phyloP scores from a whole-genome alignment of 2,888 invertebrate genomes.

The Eueremaeus valkanovi region DNA sequence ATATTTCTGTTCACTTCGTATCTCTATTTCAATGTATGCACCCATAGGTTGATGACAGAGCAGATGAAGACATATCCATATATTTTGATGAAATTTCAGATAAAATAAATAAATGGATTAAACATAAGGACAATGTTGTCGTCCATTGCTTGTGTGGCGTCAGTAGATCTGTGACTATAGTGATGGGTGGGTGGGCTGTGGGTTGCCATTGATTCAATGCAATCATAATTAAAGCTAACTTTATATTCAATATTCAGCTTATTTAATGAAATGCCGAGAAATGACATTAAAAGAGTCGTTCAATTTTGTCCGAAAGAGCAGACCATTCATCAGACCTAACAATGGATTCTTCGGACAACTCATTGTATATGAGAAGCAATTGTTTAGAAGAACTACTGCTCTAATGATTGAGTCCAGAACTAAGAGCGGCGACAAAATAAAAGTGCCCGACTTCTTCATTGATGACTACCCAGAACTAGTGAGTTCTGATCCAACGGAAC shows the following conservation, averaged over 20 bases:
- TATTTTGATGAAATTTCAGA: conserved; percentile 15
- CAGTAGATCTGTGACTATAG: background rate
- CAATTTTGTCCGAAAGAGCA: conserved; percentile 65
- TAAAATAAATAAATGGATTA: background rate
- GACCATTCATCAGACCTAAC: conserved; percentile 81
- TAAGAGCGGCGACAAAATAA: conserved; percentile 67
- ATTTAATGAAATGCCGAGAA: conserved; percentile 75
- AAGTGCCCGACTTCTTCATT: conserved; percentile 54
- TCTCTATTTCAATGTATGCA: background rate
- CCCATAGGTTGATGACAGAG: conserved; percentile 9
- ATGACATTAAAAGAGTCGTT: conserved; percentile 76
- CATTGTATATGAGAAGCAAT: conserved; percentile 71
- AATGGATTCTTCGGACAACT: conserved; percentile 84
- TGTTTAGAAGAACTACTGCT: conserved; percentile 59
- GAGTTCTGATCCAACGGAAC: too few species aligned
- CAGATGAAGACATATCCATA: background rate
- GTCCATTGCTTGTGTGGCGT: background rate
- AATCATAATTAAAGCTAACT: background rate
- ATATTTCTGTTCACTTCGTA: background rate
- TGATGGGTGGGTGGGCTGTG: background rate
- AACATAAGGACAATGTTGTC: background rate
- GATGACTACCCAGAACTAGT: too few species aligned
- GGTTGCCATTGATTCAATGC: background rate
- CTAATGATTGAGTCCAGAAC: background rate
- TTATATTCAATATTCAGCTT: conserved; percentile 57